phyloP scores from a whole-genome alignment of 2,797 vertebrate species.

The Myioborus miniatus region DNA sequence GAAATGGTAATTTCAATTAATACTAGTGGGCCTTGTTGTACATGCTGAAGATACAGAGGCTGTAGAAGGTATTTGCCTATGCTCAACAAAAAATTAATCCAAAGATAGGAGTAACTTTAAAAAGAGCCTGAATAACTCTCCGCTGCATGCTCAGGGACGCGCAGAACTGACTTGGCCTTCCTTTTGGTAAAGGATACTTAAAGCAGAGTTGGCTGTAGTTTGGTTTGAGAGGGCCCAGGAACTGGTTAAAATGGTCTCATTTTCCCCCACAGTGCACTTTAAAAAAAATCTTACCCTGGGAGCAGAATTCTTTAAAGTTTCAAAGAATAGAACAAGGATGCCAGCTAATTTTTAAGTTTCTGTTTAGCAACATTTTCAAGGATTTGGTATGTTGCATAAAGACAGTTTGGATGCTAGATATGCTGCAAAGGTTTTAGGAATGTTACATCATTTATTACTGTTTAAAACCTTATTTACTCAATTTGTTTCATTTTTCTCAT shows the following conservation, averaged over 20 bases:
- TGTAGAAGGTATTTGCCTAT: not conserved
- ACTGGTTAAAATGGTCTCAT: not conserved
- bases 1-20: not conserved
- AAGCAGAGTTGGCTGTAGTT: not conserved
- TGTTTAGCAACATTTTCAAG: not conserved
- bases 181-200: not conserved
- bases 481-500: slow-evolving; percentile 42
- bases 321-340: not conserved
- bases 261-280: not conserved
- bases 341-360: not conserved
- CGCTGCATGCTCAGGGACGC: not conserved
- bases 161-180: not conserved
- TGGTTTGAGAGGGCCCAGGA: not conserved
- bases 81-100: not conserved
- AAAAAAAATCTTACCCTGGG: not conserved
- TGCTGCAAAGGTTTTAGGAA: not conserved
- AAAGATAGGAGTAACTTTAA: not conserved
- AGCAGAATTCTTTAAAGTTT: not conserved
- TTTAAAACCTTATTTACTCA: slow-evolving; percentile 40
- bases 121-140: not conserved
- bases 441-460: slow-evolving; percentile 49
- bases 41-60: not conserved
- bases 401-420: not conserved
- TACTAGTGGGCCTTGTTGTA: not conserved
- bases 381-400: not conserved